Evolutionary conservation across 2,888 invertebrate species (phyloP).

Genomic region (Ochropleura plecta): DNA sequence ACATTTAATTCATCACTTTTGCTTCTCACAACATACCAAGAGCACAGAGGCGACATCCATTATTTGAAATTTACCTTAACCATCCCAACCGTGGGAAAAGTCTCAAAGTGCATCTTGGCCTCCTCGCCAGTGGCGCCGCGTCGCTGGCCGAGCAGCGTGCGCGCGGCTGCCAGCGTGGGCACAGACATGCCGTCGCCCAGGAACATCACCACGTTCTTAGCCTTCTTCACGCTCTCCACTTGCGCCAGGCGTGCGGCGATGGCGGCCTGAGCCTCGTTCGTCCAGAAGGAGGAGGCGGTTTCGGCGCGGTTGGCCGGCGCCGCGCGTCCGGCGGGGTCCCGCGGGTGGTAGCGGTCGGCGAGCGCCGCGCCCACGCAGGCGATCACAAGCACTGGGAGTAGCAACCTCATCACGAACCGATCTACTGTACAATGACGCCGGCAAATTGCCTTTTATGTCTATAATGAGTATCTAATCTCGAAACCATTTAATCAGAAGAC

Average conservation of each 20-base stretch:
- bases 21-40: not conserved
- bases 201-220: constrained; percentile 92
- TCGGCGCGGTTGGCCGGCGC: constrained; percentile 52
- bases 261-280: constrained; percentile 78
- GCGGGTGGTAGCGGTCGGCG: constrained; percentile 61
- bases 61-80: constrained; percentile 87
- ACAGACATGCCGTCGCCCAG: constrained; percentile 95
- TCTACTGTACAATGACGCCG: constrained; percentile 16
- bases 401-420: constrained; percentile 32
- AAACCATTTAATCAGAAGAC: constrained; percentile 16
- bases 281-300: constrained; percentile 81
- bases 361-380: constrained; percentile 1
- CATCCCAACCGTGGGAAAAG: constrained; percentile 91
- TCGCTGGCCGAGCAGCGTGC: constrained; percentile 92
- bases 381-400: constrained; percentile 23
- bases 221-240: constrained; percentile 43
- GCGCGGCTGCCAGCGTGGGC: constrained; percentile 92
- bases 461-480: constrained; percentile 39
- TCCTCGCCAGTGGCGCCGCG: constrained; percentile 90
- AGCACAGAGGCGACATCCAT: not conserved
- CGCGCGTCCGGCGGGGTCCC: not conserved
- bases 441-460: constrained; percentile 36
- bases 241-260: constrained; percentile 77
- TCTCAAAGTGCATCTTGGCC: constrained; percentile 90
- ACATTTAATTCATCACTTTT: constrained; percentile 71